These are phyloP conservation scores for Microtus pennsylvanicus DNA, from an alignment of 2,113 vertebrate species.

Conservation along the genomic window DNA sequence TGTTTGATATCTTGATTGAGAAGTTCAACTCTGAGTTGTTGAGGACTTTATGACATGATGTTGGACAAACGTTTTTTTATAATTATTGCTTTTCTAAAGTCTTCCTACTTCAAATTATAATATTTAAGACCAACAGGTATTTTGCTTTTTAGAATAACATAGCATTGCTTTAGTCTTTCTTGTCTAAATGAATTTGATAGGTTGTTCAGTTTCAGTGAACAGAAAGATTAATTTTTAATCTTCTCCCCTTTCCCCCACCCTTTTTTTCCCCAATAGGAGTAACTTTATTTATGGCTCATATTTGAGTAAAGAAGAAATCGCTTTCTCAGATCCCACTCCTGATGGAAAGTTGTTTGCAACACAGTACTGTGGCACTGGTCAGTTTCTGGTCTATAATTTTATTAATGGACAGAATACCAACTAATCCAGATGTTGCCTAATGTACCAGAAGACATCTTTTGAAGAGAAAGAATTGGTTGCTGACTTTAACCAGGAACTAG, in stretches of 20 bases:
- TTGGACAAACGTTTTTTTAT: conserved; percentile 54
- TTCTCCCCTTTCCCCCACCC: not conserved
- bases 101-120: not conserved
- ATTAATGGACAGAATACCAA: conserved; percentile 91
- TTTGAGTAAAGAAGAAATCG: conserved; percentile 98
- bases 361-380: conserved; percentile 96
- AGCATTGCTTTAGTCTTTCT: not conserved
- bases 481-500: conserved; percentile 85
- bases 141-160: conserved; percentile 39
- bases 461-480: conserved; percentile 52
- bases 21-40: conserved; percentile 31
- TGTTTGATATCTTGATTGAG: conserved; percentile 14
- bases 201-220: conserved; percentile 54
- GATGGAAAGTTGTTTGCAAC: conserved; percentile 99
- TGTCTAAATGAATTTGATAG: conserved; percentile 41
- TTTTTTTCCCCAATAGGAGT: conserved; percentile 89
- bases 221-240: conserved; percentile 44
- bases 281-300: conserved; percentile 98
- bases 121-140: conserved; percentile 46
- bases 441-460: conserved; percentile 76
- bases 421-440: conserved; percentile 69
- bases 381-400: conserved; percentile 99
- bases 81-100: conserved; percentile 27
- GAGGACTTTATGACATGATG: conserved; percentile 36
- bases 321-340: conserved; percentile 98